A percentile compares a stretch with the other conserved stretches of the same genome.
Evolutionary conservation across 2,113 vertebrate species (phyloP).

Genomic region (Euleptes europaea): DNA sequence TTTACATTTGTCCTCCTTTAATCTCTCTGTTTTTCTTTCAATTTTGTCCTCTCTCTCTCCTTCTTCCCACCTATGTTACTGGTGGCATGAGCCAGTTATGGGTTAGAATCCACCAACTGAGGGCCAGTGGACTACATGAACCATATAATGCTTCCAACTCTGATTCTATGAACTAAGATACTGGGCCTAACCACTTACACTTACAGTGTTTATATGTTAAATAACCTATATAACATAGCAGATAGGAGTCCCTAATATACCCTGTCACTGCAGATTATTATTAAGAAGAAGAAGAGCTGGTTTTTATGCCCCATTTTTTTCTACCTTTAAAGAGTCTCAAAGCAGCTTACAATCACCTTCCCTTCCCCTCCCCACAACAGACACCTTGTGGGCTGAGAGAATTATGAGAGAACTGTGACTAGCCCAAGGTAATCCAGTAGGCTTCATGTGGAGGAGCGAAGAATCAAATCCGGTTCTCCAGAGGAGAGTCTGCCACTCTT

Average conservation of each 20-base stretch:
- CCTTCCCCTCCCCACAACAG: too few relatives aligned
- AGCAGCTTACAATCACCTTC: too few relatives aligned
- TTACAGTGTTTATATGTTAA: neutral
- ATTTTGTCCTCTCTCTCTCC: neutral
- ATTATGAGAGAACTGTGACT: too few relatives aligned
- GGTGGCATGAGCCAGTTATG: neutral
- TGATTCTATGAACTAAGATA: neutral
- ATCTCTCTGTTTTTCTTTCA: neutral
- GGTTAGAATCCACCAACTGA: neutral
- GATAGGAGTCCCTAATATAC: neutral
- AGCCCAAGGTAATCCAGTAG: too few relatives aligned
- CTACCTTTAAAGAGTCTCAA: too few relatives aligned
- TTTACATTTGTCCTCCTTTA: neutral
- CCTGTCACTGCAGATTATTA: neutral
- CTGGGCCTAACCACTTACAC: neutral
- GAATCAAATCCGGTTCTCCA: too few relatives aligned
- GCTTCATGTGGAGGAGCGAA: too few relatives aligned
- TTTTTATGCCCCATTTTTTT: too few relatives aligned
- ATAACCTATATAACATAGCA: neutral
- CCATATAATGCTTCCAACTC: neutral
- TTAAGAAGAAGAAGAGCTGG: too few relatives aligned
- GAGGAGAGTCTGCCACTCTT: too few relatives aligned
- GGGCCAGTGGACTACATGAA: neutral
- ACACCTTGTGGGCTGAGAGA: too few relatives aligned
- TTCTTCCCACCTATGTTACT: neutral